phyloP scores from a whole-genome alignment of 2,888 invertebrate species.

The Clanis bilineata region DNA sequence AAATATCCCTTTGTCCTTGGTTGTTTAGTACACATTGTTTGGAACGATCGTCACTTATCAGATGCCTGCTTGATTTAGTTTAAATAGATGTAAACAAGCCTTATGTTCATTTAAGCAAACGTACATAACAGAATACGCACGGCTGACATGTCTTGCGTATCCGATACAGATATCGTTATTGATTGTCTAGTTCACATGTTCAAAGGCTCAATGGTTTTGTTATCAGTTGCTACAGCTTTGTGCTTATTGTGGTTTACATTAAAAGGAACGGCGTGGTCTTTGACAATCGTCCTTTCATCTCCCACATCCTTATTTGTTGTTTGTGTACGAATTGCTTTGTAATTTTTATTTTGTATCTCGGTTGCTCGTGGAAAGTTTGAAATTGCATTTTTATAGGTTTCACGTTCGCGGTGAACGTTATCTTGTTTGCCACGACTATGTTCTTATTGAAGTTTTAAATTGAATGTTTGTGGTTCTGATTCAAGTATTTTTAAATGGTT shows the following conservation, averaged over 20 bases:
- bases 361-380: not conserved
- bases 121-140: not conserved
- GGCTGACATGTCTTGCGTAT: constrained; percentile 2
- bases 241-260: constrained; percentile 1
- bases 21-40: not conserved
- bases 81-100: constrained; percentile 2
- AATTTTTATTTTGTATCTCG: not conserved
- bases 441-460: not conserved
- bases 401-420: not conserved
- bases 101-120: constrained; percentile 11
- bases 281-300: not conserved
- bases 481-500: not conserved
- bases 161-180: constrained; percentile 6
- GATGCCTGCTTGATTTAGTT: constrained; percentile 6
- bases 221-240: not conserved
- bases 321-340: not conserved
- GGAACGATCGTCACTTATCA: not conserved
- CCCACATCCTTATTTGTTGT: not conserved
- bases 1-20: not conserved
- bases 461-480: not conserved
- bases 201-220: not conserved
- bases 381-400: not conserved
- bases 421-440: not conserved
- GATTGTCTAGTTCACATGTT: constrained; percentile 6
- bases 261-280: not conserved